Conservation (phyloP, 1,140 invertebrate genomes). For the Acyrthosiphon pisum region DNA sequence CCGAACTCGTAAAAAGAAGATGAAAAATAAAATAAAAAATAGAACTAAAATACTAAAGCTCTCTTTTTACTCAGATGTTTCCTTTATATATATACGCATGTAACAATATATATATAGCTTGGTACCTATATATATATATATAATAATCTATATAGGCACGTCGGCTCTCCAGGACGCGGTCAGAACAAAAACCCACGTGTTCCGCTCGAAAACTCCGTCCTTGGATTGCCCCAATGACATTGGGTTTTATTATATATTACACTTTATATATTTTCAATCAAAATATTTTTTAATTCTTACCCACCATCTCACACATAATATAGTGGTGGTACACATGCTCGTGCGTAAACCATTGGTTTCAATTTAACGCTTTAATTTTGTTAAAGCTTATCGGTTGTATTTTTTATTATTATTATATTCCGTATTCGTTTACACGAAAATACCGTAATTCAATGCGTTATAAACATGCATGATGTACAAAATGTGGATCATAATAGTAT, state of each 20-base stretch:
- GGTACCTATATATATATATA: background rate
- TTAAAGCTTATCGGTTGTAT: conserved; percentile 37
- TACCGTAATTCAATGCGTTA: conserved; percentile 17
- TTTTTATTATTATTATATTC: background rate
- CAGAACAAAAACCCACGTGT: conserved; percentile 45
- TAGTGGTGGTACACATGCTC: background rate
- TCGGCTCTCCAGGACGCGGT: background rate
- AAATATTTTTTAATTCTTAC: conserved; percentile 45
- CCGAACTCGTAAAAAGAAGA: background rate
- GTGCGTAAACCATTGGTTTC: conserved; percentile 39
- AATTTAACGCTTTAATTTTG: conserved; percentile 52
- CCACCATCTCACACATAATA: background rate
- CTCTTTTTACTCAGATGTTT: background rate
- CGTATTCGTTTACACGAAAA: background rate
- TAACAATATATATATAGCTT: background rate
- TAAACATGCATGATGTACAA: background rate
- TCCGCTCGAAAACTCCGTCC: conserved; percentile 53
- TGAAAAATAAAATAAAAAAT: background rate
- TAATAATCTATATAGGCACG: background rate
- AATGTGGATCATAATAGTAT: background rate
- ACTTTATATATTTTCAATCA: conserved; percentile 32
- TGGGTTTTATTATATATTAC: conserved; percentile 41
- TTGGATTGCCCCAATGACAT: conserved; percentile 50
- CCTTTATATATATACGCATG: background rate
- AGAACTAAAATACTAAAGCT: conserved; percentile 9